Base-by-base conservation (phyloP, 2,888 invertebrate genomes). In the Lottia scabra region DNA sequence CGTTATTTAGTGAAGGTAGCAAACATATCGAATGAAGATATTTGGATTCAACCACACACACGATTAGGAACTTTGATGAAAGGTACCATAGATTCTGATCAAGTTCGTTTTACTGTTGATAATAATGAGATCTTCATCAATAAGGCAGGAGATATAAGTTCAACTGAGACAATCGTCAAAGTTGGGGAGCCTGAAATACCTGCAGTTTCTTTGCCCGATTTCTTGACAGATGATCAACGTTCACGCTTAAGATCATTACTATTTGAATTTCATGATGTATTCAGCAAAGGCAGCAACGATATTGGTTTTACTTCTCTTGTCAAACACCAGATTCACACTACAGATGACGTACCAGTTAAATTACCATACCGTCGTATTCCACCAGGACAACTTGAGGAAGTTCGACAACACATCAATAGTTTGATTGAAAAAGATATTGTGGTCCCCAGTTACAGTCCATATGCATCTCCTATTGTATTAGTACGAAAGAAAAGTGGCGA, bases 391-490 rank as follows among this genome's bases (percentile, higher is more conserved):
- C 26, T 46, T 19, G 65, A 66, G 13, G 72, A 73, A 67, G 74
- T 72, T 0, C 64, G 72, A 46, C 12, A 26, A 10, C 71, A 73
- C 27, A 68, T 78, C 16, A 19, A 74, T 12, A 67, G 65, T 6
- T 43, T 78, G 65, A 62, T 80, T 19, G 63, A 67, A 1, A 26
- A 64, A n/a, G 68, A 63, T 1, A 66, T 80, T 16, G 80, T 80
- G 23, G 15, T 48, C n/a, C 72, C 71, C 23, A 72, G 73, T 63
- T 63, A 48, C 13, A 71, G 72, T 43, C 75, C 77, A 10, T 80
- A 72, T 66, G 75, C 74, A 12, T 75, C 77, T 16, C 77, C 80
- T 2, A 69, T 80, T 0, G 77, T 77, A 16, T n/a, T 78, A 13
- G 74, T 80, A 0, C 2, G 71, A 38, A 74, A 71, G 48, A 71